A percentile compares a stretch with the other conserved stretches of the same genome.
Evolutionary conservation across 2,113 vertebrate genomes (phyloP).

Genomic region (Apaloderma vittatum): DNA sequence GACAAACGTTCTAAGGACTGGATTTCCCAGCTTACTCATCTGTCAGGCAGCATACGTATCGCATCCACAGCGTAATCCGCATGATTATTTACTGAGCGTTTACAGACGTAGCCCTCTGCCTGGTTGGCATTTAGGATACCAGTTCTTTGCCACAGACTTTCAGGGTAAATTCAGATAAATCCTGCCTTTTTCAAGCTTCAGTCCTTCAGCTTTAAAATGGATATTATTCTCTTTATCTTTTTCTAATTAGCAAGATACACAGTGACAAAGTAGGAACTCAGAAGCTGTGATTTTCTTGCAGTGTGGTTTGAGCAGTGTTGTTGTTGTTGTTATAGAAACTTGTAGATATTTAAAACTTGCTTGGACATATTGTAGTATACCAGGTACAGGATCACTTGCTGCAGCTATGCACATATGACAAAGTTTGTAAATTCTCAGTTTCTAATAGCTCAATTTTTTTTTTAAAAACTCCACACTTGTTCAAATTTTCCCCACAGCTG

Average conservation of each 20-base stretch:
- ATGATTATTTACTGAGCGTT: not conserved
- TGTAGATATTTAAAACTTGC: not conserved
- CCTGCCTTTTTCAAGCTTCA: not conserved
- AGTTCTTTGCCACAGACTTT: not conserved
- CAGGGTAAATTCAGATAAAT: not conserved
- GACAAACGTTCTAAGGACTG: not conserved
- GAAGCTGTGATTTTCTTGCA: not conserved
- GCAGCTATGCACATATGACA: not conserved
- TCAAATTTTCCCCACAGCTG: not conserved
- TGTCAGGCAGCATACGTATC: not conserved
- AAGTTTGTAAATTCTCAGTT: not conserved
- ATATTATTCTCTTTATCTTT: not conserved
- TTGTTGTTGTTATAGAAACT: conserved; percentile 32
- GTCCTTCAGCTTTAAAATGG: not conserved
- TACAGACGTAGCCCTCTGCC: not conserved
- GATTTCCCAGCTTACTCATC: not conserved
- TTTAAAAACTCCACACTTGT: not conserved
- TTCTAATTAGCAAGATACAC: not conserved
- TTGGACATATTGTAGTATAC: conserved; percentile 3
- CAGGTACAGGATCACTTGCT: not conserved
- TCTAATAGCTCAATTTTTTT: not conserved
- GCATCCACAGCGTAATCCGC: not conserved
- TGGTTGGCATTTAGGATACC: not conserved
- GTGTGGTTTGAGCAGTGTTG: not conserved
- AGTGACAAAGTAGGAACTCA: not conserved